A percentile compares a stretch with the other conserved stretches of the same genome.
Conservation (phyloP, 2,113 vertebrate species). For the Anoplopoma fimbria region DNA sequence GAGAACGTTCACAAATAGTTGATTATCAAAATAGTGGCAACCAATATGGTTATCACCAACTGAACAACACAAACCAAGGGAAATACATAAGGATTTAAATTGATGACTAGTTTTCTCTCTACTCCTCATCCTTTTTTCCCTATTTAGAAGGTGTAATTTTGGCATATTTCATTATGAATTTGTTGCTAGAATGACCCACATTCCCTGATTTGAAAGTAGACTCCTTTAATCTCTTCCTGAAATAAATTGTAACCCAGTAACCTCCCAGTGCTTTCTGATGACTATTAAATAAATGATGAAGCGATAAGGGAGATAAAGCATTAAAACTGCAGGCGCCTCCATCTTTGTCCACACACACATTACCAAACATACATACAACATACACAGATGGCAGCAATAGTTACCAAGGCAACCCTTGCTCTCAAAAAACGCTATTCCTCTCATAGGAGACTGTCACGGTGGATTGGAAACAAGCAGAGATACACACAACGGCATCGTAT, state of each 20-base stretch:
- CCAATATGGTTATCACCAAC: background rate
- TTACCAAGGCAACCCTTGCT: conserved; percentile 78
- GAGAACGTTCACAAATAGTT: background rate
- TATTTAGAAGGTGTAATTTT: conserved; percentile 20
- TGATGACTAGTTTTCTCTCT: background rate
- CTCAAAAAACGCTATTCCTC: conserved; percentile 59
- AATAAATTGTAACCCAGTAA: conserved; percentile 68
- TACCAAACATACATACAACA: conserved; percentile 44
- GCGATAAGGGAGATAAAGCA: conserved; percentile 46
- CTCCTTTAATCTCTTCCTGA: conserved; percentile 49
- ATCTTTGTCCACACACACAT: conserved; percentile 44
- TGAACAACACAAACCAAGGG: background rate
- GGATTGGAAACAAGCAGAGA: conserved; percentile 23
- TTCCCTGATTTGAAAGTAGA: conserved; percentile 35
- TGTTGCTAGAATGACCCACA: conserved; percentile 28
- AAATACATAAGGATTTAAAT: conserved; percentile 2
- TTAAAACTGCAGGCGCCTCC: conserved; percentile 49
- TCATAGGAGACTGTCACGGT: conserved; percentile 16
- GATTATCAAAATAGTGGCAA: background rate
- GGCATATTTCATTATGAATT: conserved; percentile 12
- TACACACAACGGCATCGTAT: background rate
- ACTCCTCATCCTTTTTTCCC: background rate
- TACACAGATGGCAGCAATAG: conserved; percentile 72
- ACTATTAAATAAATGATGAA: conserved; percentile 76
- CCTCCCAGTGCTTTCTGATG: conserved; percentile 57